Base-by-base conservation (phyloP, 2,797 vertebrate species). In the Acipenser ruthenus region DNA sequence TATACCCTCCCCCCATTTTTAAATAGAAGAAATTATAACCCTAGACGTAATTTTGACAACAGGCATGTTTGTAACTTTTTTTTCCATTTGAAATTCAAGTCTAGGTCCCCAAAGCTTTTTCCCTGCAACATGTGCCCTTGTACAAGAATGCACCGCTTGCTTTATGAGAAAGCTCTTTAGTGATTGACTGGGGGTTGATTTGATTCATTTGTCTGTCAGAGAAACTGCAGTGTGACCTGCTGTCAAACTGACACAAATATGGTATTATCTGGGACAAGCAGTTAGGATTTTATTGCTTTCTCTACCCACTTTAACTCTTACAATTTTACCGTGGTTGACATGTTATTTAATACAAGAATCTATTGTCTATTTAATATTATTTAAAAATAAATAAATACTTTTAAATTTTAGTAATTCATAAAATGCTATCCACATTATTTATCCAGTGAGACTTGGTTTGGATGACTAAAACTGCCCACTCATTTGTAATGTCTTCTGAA, bases 151-250 rank as follows among this genome's bases (percentile, higher is more conserved):
- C 7, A 6, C 51, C 6, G 11, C 6, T 11, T 58, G 15, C 55
- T 58, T 15, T 58, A 58, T 15, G 12, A 13, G 55, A 58, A 58
- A n/a, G 55, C 55, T 58, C 55, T n/a, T 58, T 11, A 10, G 55
- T 58, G 12, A 58, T 58, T 58, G 55, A 58, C 55, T 58, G 55
- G 15, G 15, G 55, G 15, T 11, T 58, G 55, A 58, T 58, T 58
- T 58, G 55, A 58, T 13, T 58, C 55, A 58, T 58, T 58, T 58
- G 55, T 11, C 55, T 58, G 55, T 58, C 55, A 13, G 55, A n/a
- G 15, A 58, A 58, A 11, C 12, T 11, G 55, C 12, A 15, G 55
- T 11, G 55, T 9, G 55, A 4, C 55, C 55, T 58, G 55, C 55
- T 58, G 12, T 11, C 11, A 13, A 13, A n/a, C 55, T 58, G 55